Evolutionary conservation across 2,888 invertebrate genomes (phyloP), one percentile per base, ranked within the genome.

Genomic region (Cheilosia grossa): DNA sequence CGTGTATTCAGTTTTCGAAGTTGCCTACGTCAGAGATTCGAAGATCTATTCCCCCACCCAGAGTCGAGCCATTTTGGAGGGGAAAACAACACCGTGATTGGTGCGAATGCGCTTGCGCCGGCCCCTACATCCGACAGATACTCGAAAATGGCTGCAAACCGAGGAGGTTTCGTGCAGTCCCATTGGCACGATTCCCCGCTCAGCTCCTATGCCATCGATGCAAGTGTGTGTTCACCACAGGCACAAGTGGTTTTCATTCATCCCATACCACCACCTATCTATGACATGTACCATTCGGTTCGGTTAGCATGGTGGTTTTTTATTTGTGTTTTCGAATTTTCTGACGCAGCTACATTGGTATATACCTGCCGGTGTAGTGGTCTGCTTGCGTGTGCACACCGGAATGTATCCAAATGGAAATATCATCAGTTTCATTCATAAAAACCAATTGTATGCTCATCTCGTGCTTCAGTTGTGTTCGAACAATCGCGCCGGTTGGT

Each of bases 381-480:
- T 77, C 44, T 78, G 69, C 67, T 67, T 64, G 64, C 69, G 59
- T 86, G 79, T 63, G 67, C 69, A 82, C 73, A 86, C 69, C 63
- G 53, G 56, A 80, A 67, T 82, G 72, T 81, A 79, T 81, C 72
- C 81, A 70, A 72, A 78, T 77, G 27, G 27, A 80, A 82, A 75
- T 67, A 72, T 69, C 74, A 70, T 78, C 66, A 64, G 89, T 91
- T 92, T 92, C 92, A 92, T 92, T 92, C 92, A 92, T 92, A 92
- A 92, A 92, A 92, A 91, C 90, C 90, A 90, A 90, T 90, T 90
- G 92, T 90, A 90, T 89, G 90, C 91, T 89, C 90, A 90, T 90
- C 91, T 92, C 91, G 91, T 90, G 92, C 90, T 90, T 92, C 92
- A 92, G 92, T 92, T 91, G 90, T 91, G 90, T 92, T 92, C 92